phyloP scores from a whole-genome alignment of 2,113 vertebrate species.

The Ameiurus melas region DNA sequence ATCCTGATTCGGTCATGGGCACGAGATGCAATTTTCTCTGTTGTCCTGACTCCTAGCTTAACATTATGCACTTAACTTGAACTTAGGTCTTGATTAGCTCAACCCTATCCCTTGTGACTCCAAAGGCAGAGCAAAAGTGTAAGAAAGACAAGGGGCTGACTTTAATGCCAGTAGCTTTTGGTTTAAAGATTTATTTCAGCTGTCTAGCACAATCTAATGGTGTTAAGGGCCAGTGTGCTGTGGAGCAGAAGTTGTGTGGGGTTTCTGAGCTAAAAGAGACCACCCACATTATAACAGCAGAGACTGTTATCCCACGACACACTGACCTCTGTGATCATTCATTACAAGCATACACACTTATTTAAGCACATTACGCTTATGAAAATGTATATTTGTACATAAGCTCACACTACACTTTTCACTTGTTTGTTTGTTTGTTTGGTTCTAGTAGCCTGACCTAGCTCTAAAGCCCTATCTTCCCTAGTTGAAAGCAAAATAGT shows the following conservation, averaged over 20 bases:
- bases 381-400: background rate
- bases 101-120: conserved; percentile 31
- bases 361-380: background rate
- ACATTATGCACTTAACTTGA: conserved; percentile 9
- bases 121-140: conserved; percentile 12
- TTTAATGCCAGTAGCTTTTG: conserved; percentile 39
- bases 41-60: conserved; percentile 16
- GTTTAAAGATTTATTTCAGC: conserved; percentile 27
- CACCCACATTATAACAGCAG: conserved; percentile 35
- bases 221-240: conserved; percentile 13
- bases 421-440: background rate
- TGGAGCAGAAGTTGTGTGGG: conserved; percentile 20
- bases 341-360: conserved; percentile 10
- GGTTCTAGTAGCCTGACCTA: background rate
- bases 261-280: conserved; percentile 31
- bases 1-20: conserved; percentile 35
- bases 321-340: conserved; percentile 42
- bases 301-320: conserved; percentile 40
- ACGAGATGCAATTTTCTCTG: background rate
- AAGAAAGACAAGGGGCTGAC: conserved; percentile 31
- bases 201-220: conserved; percentile 24
- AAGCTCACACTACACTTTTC: no score
- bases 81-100: background rate
- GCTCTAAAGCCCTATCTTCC: background rate
- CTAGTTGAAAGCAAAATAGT: background rate